Evolutionary conservation across 2,113 vertebrate species (phyloP), one percentile per base, ranked within the genome.

Genomic region (Bambusicola thoracicus): DNA sequence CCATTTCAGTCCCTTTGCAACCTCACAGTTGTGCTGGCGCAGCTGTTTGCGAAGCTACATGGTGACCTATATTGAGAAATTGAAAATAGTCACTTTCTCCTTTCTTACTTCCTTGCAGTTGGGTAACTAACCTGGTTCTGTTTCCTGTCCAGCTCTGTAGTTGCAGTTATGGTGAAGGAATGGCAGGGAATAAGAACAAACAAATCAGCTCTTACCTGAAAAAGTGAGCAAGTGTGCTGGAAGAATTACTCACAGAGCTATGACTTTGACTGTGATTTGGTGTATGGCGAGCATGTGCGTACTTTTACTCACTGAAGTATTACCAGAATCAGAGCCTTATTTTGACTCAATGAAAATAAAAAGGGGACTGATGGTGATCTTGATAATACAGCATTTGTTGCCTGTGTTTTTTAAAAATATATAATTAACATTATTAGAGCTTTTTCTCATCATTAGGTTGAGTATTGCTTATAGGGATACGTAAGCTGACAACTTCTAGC

Each of bases 91-190:
- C 36, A 6, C 4, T 55, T 30, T 93, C 20, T 85, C 29, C 82
- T 40, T 78, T 67, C 55, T n/a, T 30, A 20, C n/a, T 79, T 87
- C 68, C 53, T 46, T 85, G 67, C 30, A 82, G 40, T 56, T 67
- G 85, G 79, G 79, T 95, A 82, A 30, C 21, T 65, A 76, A 82
- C 63, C 55, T 80, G 63, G 27, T 82, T 88, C 48, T 78, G n/a
- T 87, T 87, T 87, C 36, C 30, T 19, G 0, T 65, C 66, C 75
- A 48, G 30, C 14, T 41, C 22, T 43, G 62, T 48, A 79, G 62
- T 70, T 58, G 32, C 36, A 62, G 43, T 82, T 87, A 63, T 36
- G 46, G 17, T 40, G 44, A 74, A 62, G 41, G 8, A 69, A n/a
- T 43, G 43, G 32, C 74, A 91, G 29, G 34, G 84, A 84, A 9